Percentiles rank a stretch among this genome's conserved stretches.
These are phyloP conservation scores for Mergus octosetaceus DNA, from an alignment of 2,797 vertebrate genomes.

Conservation along the genomic window DNA sequence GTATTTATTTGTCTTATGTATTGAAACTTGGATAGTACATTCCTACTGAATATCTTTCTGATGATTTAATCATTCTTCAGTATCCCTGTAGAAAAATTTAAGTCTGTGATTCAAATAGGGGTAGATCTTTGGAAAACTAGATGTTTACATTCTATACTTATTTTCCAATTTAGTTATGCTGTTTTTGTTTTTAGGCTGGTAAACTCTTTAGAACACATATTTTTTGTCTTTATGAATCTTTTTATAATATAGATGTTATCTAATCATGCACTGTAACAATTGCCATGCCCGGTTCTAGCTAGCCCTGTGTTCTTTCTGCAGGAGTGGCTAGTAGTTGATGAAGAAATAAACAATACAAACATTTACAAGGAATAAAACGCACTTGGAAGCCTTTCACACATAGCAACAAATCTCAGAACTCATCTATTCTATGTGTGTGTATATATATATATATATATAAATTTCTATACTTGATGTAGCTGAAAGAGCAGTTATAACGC, in stretches of 20 bases:
- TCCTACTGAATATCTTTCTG: neutral
- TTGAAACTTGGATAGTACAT: neutral
- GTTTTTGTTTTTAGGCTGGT: neutral
- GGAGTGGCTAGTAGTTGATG: neutral
- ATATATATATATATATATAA: neutral
- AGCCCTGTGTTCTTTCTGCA: neutral
- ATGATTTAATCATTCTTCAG: neutral
- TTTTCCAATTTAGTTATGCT: neutral
- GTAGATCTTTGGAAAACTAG: neutral
- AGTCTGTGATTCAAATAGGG: neutral
- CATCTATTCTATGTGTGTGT: neutral
- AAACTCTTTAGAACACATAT: neutral
- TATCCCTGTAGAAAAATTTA: neutral
- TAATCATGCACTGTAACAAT: neutral
- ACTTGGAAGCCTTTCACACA: neutral
- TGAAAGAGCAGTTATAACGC: neutral
- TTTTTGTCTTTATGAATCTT: neutral
- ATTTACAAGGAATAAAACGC: neutral
- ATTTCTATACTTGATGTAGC: neutral
- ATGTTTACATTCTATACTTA: neutral
- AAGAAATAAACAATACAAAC: neutral
- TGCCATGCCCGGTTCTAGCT: neutral
- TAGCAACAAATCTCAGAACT: neutral
- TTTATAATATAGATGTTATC: neutral
- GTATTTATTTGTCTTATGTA: neutral